A percentile compares a stretch with the other conserved stretches of the same genome.
These are phyloP conservation scores for Mactra quadrangularis DNA, from an alignment of 1,140 invertebrate genomes.

Conservation along the genomic window DNA sequence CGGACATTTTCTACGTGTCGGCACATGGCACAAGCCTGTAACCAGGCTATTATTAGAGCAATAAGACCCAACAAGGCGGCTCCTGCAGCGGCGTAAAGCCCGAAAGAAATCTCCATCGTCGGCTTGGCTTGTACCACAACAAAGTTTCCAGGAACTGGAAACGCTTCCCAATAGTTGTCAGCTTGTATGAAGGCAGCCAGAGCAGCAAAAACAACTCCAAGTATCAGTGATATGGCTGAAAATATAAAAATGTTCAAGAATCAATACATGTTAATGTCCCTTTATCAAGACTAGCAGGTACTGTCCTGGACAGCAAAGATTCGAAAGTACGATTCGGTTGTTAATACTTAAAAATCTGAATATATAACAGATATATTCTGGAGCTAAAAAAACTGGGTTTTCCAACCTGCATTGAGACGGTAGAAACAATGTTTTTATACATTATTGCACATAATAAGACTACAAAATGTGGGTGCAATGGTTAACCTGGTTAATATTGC, in stretches of 20 bases:
- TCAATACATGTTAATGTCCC: too few species aligned
- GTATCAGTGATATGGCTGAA: constrained; percentile 28
- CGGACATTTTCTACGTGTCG: constrained; percentile 47
- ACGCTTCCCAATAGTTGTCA: constrained; percentile 14
- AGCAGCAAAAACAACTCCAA: constrained; percentile 32
- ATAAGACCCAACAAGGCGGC: constrained; percentile 17
- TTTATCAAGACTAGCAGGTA: too few species aligned
- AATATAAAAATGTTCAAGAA: constrained; percentile 1
- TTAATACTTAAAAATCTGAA: too few species aligned
- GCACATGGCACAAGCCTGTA: constrained; percentile 46
- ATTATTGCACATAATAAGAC: too few species aligned
- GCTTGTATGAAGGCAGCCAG: constrained; percentile 3
- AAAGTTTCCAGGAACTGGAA: constrained; percentile 28
- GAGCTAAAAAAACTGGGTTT: too few species aligned
- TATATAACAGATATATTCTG: too few species aligned
- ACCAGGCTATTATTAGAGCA: constrained; percentile 12
- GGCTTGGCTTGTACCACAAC: constrained; percentile 12
- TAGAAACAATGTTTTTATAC: too few species aligned
- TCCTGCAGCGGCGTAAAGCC: constrained; percentile 31
- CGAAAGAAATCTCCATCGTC: neutral
- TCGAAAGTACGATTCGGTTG: neutral
- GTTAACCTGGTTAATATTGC: too few species aligned
- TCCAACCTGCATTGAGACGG: too few species aligned
- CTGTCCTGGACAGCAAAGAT: neutral
- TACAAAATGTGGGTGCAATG: too few species aligned